Percentiles rank a stretch among this genome's conserved stretches.
These are phyloP conservation scores for Ips typographus DNA, from an alignment of 1,140 invertebrate species.

Conservation along the genomic window DNA sequence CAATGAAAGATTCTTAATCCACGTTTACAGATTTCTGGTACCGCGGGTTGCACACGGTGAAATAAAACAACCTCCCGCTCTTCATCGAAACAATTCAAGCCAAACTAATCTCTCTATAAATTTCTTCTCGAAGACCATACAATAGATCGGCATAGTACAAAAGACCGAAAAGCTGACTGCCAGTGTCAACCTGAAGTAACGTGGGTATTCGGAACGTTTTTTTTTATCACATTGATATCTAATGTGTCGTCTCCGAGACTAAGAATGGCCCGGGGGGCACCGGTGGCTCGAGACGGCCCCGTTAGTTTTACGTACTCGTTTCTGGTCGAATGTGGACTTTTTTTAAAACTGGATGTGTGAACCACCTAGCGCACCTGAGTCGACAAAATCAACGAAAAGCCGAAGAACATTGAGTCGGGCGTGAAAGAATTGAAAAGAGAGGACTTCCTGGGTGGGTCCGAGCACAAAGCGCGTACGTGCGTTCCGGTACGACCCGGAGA, in stretches of 20 bases:
- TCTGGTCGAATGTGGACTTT: neutral
- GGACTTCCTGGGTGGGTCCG: slow-evolving; percentile 24
- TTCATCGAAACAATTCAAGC: neutral
- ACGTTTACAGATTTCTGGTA: too few species aligned
- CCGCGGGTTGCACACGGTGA: too few species aligned
- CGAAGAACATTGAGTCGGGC: slow-evolving; percentile 7
- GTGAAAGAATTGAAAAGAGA: slow-evolving; percentile 22
- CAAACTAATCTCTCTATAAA: slow-evolving; percentile 16
- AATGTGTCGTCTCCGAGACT: slow-evolving; percentile 16
- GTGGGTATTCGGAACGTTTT: slow-evolving; percentile 14
- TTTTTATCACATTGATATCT: slow-evolving; percentile 24
- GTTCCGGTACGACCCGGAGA: slow-evolving; percentile 11
- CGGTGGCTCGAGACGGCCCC: neutral
- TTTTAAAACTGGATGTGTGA: neutral
- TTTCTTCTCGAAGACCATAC: slow-evolving; percentile 13
- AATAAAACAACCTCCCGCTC: too few species aligned
- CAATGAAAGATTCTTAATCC: too few species aligned
- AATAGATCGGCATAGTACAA: slow-evolving; percentile 21
- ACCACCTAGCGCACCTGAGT: neutral
- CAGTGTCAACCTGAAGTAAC: slow-evolving; percentile 21
- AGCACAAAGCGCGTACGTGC: slow-evolving; percentile 16
- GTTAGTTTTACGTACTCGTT: neutral
- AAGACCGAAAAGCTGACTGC: slow-evolving; percentile 15
- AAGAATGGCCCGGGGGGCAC: neutral
- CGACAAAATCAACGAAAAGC: neutral